Evolutionary conservation across 2,113 vertebrate species (phyloP).

Genomic region (Caracal caracal): DNA sequence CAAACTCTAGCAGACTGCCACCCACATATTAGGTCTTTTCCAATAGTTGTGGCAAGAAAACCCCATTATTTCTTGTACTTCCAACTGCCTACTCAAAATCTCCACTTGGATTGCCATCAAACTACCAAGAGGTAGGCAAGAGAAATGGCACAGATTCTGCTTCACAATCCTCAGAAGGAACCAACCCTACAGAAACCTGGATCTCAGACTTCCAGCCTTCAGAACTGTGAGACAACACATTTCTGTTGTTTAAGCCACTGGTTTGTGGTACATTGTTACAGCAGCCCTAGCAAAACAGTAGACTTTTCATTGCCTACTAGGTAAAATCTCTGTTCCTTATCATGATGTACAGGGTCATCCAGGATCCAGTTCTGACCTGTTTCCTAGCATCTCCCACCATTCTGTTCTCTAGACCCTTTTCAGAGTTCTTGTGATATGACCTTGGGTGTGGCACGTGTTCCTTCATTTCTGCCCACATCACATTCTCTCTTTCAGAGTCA

Average conservation of each 20-base stretch:
- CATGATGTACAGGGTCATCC: neutral
- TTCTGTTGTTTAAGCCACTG: neutral
- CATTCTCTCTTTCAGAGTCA: neutral
- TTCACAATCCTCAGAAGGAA: neutral
- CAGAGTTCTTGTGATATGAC: neutral
- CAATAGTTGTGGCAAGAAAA: neutral
- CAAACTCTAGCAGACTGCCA: neutral
- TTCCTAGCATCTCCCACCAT: neutral
- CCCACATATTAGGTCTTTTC: neutral
- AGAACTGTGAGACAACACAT: neutral
- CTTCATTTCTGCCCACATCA: neutral
- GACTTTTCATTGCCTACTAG: neutral
- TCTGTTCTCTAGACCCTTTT: neutral
- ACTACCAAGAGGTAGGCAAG: neutral
- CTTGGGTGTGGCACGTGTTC: neutral
- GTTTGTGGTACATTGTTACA: neutral
- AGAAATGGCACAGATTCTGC: neutral
- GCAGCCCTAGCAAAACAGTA: neutral
- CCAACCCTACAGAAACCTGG: fast-evolving
- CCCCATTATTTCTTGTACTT: neutral
- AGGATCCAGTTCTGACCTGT: neutral
- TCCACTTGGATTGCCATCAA: neutral
- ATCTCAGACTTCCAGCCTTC: neutral
- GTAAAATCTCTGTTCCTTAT: neutral
- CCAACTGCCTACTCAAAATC: neutral